These are phyloP conservation scores for Barnardius zonarius DNA, from an alignment of 2,113 vertebrate genomes.

Conservation along the genomic window DNA sequence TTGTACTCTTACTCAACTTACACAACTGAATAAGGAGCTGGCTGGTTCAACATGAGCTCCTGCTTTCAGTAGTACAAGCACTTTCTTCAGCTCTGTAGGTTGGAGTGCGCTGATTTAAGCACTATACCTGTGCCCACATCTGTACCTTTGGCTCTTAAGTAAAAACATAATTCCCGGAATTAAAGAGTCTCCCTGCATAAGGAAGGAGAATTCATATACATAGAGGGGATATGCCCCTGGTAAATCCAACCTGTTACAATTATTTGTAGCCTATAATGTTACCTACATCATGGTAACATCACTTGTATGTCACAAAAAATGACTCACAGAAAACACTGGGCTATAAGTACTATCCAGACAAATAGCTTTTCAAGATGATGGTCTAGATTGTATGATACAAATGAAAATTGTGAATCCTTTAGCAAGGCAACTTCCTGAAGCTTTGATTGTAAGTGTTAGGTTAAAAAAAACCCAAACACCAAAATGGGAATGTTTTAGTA, in stretches of 20 bases:
- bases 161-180: background rate
- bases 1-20: background rate
- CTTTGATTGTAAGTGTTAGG: background rate
- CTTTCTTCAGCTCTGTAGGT: background rate
- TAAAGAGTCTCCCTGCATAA: background rate
- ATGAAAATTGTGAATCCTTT: background rate
- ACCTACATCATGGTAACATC: background rate
- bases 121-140: background rate
- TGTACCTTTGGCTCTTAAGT: background rate
- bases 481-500: background rate
- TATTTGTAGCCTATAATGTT: background rate
- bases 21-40: background rate
- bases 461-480: background rate
- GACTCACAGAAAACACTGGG: background rate
- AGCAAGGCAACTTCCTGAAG: background rate
- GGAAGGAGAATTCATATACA: background rate
- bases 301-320: background rate
- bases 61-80: background rate
- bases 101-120: background rate
- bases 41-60: background rate
- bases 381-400: background rate
- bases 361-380: background rate
- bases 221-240: background rate
- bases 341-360: background rate
- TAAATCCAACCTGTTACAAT: background rate